phyloP scores from a whole-genome alignment of 2,888 invertebrate genomes.

The Heliconius sara region DNA sequence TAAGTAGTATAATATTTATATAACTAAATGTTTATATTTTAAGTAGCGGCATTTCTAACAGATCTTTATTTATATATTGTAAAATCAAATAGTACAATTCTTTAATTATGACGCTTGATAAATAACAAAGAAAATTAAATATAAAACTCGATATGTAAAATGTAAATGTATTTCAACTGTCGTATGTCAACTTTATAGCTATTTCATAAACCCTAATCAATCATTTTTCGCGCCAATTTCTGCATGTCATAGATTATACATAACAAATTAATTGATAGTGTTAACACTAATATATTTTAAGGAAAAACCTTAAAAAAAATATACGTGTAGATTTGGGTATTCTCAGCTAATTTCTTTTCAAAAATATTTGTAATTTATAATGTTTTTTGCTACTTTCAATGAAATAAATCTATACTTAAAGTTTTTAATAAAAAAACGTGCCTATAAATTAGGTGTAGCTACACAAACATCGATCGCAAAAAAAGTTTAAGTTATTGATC shows the following conservation, averaged over 20 bases:
- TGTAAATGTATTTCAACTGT: background rate
- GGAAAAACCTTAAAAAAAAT: no score
- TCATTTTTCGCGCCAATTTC: conserved; percentile 53
- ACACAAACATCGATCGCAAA: no score
- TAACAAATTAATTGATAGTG: no score
- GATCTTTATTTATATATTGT: background rate
- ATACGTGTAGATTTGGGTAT: no score
- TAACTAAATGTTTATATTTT: background rate
- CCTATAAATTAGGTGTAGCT: no score
- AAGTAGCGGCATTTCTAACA: background rate
- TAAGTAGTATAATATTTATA: background rate
- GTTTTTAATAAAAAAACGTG: no score
- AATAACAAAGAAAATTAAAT: background rate
- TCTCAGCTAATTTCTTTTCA: no score
- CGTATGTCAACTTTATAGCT: conserved; percentile 28
- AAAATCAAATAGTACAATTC: background rate
- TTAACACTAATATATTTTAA: no score
- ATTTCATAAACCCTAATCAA: conserved; percentile 41
- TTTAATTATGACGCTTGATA: background rate
- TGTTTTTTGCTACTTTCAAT: no score
- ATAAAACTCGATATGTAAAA: background rate
- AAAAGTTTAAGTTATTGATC: no score
- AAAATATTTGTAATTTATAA: no score
- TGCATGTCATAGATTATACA: background rate
- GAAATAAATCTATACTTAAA: no score